phyloP scores from a whole-genome alignment of 2,113 vertebrate species.

The Anguilla rostrata region DNA sequence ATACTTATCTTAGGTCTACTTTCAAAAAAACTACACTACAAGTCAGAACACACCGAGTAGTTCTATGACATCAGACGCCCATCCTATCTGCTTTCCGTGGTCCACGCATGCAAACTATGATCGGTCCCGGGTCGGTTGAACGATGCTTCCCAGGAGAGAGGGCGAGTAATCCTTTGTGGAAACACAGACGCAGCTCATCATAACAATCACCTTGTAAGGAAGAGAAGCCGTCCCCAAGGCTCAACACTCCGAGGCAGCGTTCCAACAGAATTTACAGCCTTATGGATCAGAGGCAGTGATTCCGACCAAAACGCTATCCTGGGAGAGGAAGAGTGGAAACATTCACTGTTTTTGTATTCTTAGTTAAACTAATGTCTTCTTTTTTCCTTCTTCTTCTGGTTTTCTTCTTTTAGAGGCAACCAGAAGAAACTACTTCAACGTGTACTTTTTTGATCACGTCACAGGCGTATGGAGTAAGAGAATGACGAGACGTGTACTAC shows the following conservation, averaged over 20 bases:
- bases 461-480: too few relatives aligned
- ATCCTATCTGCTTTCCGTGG: not conserved
- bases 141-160: slow-evolving; percentile 7
- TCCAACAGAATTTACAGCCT: not conserved
- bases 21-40: not conserved
- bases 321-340: not conserved
- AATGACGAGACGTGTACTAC: not conserved
- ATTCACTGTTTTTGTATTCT: not conserved
- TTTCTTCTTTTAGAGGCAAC: too few relatives aligned
- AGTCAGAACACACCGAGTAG: not conserved
- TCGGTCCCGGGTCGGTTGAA: not conserved
- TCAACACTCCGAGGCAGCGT: not conserved
- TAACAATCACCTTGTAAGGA: slow-evolving; percentile 39
- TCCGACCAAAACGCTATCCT: too few relatives aligned
- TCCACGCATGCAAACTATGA: not conserved
- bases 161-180: slow-evolving; percentile 11
- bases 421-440: too few relatives aligned
- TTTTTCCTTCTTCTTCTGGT: too few relatives aligned
- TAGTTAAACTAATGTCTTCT: too few relatives aligned
- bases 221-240: not conserved
- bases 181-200: slow-evolving; percentile 11
- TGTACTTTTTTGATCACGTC: too few relatives aligned
- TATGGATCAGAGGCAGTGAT: not conserved
- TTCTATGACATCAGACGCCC: not conserved
- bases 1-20: not conserved